phyloP scores from a whole-genome alignment of 2,797 vertebrate species.

The Rhinatrema bivittatum region DNA sequence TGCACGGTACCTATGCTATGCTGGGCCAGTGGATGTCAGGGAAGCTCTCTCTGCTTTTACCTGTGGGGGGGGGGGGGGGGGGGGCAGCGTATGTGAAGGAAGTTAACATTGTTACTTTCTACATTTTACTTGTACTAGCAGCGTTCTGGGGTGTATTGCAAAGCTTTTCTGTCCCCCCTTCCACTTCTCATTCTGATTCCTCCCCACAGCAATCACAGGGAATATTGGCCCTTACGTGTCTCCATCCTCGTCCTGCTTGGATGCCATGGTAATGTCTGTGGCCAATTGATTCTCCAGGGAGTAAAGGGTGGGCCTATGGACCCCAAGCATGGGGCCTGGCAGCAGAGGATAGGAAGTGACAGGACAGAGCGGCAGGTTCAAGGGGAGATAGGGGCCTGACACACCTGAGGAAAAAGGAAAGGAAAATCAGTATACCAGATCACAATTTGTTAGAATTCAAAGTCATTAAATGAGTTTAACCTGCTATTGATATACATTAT shows the following conservation, averaged over 20 bases:
- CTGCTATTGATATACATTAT: no score
- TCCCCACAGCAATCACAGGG: conserved; percentile 1
- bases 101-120: background rate
- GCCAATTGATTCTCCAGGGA: conserved; percentile 24
- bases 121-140: no score
- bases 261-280: conserved; percentile 46
- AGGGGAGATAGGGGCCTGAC: background rate
- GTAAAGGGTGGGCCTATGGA: conserved; percentile 19
- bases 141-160: no score
- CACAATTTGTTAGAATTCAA: no score
- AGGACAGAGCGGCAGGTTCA: background rate
- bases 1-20: no score
- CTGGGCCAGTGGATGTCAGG: conserved; percentile 25
- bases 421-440: no score
- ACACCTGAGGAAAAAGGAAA: background rate
- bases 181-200: conserved; percentile 4
- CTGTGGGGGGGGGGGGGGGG: conserved; percentile 33
- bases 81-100: conserved; percentile 6
- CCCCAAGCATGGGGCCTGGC: conserved; percentile 13
- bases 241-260: conserved; percentile 54
- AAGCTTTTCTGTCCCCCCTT: background rate
- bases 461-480: no score
- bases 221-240: conserved; percentile 55
- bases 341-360: background rate
- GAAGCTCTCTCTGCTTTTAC: conserved; percentile 26